These are phyloP conservation scores for Salminus brasiliensis DNA, from an alignment of 2,113 vertebrate genomes.

Conservation along the genomic window DNA sequence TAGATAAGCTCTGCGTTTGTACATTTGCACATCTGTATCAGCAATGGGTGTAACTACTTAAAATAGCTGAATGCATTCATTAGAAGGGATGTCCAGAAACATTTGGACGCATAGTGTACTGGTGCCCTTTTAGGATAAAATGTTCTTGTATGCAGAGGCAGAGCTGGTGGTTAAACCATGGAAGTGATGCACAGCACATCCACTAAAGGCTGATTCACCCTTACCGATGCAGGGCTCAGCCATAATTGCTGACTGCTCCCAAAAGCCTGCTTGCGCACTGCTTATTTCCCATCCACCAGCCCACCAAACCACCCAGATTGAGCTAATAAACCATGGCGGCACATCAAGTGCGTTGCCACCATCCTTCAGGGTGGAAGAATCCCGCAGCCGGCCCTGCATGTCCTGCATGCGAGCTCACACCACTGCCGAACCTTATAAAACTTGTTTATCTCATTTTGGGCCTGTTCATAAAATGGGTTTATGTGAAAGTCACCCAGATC, in stretches of 20 bases:
- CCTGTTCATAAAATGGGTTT: conserved; percentile 53
- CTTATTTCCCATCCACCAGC: conserved; percentile 36
- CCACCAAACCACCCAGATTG: conserved; percentile 46
- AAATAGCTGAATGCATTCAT: too few species aligned
- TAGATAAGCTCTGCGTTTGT: too few species aligned
- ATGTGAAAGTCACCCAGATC: conserved; percentile 48
- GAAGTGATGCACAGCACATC: conserved; percentile 25
- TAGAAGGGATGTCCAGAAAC: too few species aligned
- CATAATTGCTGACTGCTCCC: conserved; percentile 51
- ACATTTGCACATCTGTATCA: too few species aligned
- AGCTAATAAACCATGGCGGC: conserved; percentile 53
- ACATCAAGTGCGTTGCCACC: conserved; percentile 45
- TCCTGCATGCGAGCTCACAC: conserved; percentile 25
- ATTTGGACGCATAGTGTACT: too few species aligned
- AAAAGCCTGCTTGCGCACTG: conserved; percentile 36
- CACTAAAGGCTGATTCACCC: conserved; percentile 46
- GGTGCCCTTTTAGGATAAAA: too few species aligned
- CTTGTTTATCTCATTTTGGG: conserved; percentile 65
- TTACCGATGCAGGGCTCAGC: conserved; percentile 32
- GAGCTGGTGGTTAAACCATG: conserved; percentile 11
- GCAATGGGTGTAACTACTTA: too few species aligned
- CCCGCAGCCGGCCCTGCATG: not conserved
- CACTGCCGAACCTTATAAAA: conserved; percentile 56
- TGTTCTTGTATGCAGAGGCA: conserved; percentile 27
- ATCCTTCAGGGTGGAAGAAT: not conserved